Conservation (phyloP, 1,140 invertebrate genomes). For the Anthonomus grandis region DNA sequence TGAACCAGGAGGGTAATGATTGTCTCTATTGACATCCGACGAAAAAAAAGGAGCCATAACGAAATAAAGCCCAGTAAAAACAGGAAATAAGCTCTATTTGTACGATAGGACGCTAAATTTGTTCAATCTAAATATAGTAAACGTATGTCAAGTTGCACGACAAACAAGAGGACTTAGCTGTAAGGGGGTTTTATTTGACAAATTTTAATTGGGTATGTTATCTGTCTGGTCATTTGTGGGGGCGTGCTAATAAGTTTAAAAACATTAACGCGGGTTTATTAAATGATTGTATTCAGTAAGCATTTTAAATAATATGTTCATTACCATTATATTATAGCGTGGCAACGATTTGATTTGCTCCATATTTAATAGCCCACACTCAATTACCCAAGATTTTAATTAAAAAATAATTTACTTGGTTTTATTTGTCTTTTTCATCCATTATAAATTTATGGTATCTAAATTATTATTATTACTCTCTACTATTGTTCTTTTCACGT, state of each 20-base stretch:
- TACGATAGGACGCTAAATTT: constrained; percentile 27
- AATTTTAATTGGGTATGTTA: constrained; percentile 8
- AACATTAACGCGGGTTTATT: no score
- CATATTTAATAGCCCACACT: neutral
- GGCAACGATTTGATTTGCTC: constrained; percentile 1
- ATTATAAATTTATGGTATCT: no score
- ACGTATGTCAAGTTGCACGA: constrained; percentile 25
- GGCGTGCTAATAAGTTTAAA: no score
- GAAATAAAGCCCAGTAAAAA: constrained; percentile 13
- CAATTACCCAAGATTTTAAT: constrained; percentile 1
- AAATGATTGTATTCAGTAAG: no score
- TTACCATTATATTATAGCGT: neutral
- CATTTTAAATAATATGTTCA: no score
- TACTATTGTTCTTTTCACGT: no score
- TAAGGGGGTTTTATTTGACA: constrained; percentile 16
- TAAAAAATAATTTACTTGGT: no score
- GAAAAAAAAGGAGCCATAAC: constrained; percentile 11
- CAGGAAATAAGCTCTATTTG: constrained; percentile 27
- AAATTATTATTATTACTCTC: no score
- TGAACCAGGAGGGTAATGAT: neutral
- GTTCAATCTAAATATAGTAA: constrained; percentile 29
- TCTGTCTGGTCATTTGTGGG: no score
- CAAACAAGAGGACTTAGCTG: constrained; percentile 19
- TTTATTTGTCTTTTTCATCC: no score
- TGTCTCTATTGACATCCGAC: constrained; percentile 22